These are phyloP conservation scores for Camarhynchus parvulus DNA, from an alignment of 2,113 vertebrate species.

Conservation along the genomic window DNA sequence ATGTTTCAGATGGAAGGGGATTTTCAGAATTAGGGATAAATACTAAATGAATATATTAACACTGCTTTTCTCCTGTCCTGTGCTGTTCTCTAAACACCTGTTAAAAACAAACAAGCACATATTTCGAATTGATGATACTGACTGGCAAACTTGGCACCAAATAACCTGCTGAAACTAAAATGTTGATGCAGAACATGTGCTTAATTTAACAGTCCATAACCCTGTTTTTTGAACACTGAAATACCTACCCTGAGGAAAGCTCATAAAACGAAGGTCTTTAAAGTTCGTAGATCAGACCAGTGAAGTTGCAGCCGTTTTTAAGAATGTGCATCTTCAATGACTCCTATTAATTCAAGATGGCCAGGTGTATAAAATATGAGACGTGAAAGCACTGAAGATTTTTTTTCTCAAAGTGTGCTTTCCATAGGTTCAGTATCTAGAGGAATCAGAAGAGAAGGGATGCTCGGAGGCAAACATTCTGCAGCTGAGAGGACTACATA, in stretches of 20 bases:
- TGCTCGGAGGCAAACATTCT: constrained; percentile 7
- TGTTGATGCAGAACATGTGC: constrained; percentile 64
- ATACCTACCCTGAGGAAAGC: constrained; percentile 63
- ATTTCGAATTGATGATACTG: constrained; percentile 58
- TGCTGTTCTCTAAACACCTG: constrained; percentile 61
- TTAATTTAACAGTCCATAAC: constrained; percentile 71
- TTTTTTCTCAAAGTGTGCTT: background rate
- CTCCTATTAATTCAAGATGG: constrained; percentile 50
- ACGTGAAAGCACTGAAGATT: background rate
- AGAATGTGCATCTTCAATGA: constrained; percentile 15
- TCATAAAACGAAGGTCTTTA: constrained; percentile 59
- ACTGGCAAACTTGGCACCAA: constrained; percentile 65
- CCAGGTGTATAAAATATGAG: background rate
- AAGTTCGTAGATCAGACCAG: constrained; percentile 53
- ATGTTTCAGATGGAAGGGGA: background rate
- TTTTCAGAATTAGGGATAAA: constrained; percentile 34
- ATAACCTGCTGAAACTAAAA: constrained; percentile 69
- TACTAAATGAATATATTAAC: constrained; percentile 46
- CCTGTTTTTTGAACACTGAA: constrained; percentile 64
- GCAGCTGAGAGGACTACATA: background rate
- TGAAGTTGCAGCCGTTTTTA: constrained; percentile 1
- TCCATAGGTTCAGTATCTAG: constrained; percentile 23
- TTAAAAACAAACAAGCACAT: constrained; percentile 58
- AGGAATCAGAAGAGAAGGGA: background rate
- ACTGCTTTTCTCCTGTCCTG: constrained; percentile 48